phyloP scores from a whole-genome alignment of 2,888 invertebrate species.

The Acleris holmiana region DNA sequence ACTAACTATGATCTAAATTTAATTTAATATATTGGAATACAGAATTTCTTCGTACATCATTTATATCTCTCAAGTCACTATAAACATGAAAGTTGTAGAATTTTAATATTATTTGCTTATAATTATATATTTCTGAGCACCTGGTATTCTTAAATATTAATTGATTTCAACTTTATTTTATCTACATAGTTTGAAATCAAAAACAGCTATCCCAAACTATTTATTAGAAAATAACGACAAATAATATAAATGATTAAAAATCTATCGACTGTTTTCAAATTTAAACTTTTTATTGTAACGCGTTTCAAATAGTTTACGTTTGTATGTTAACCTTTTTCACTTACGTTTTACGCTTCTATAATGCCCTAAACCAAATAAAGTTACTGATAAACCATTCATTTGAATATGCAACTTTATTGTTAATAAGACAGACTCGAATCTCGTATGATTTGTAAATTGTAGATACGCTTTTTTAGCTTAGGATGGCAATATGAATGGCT shows the following conservation, averaged over 20 bases:
- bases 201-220: conserved; percentile 54
- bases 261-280: conserved; percentile 74
- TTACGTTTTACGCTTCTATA: conserved; percentile 9
- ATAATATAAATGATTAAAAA: conserved; percentile 65
- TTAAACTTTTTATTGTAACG: conserved; percentile 44
- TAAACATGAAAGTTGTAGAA: too few relatives aligned
- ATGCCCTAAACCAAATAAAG: neutral
- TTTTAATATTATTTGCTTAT: too few relatives aligned
- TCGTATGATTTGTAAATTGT: too few relatives aligned
- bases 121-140: too few relatives aligned
- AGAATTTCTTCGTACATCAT: too few relatives aligned
- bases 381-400: too few relatives aligned
- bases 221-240: conserved; percentile 71
- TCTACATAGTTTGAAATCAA: conserved; percentile 20
- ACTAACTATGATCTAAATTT: too few relatives aligned
- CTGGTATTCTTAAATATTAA: neutral
- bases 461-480: too few relatives aligned
- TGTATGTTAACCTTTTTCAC: conserved; percentile 41
- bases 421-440: too few relatives aligned
- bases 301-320: conserved; percentile 40
- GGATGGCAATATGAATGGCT: neutral
- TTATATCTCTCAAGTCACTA: too few relatives aligned
- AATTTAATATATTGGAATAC: too few relatives aligned
- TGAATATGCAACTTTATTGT: too few relatives aligned
- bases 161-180: neutral